These are phyloP conservation scores for Leptodactylus fuscus DNA, from an alignment of 2,113 vertebrate species.

Conservation along the genomic window DNA sequence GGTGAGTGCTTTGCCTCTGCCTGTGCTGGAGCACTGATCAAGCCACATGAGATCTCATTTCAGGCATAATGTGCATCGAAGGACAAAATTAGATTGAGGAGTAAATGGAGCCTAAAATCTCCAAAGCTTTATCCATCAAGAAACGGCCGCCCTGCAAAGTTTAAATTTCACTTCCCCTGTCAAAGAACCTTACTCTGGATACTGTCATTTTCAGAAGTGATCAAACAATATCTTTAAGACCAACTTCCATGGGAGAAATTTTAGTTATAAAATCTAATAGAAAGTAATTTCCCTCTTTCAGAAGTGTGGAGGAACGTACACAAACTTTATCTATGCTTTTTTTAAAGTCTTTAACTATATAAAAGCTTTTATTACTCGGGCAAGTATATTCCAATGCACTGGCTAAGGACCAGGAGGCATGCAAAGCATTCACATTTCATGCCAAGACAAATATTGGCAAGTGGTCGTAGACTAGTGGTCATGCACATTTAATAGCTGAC, in stretches of 20 bases:
- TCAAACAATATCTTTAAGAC: conserved; percentile 44
- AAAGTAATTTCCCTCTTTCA: conserved; percentile 6
- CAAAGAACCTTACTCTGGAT: conserved; percentile 64
- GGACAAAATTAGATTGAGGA: conserved; percentile 89
- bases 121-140: conserved; percentile 81
- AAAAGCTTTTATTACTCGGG: not conserved
- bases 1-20: conserved; percentile 73
- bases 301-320: not conserved
- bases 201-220: conserved; percentile 70
- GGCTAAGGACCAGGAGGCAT: not conserved
- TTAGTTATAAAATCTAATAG: conserved; percentile 17
- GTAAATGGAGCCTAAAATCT: conserved; percentile 88
- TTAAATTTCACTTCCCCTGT: conserved; percentile 78
- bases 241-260: conserved; percentile 2
- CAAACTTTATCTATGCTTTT: not conserved
- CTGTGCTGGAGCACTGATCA: conserved; percentile 74
- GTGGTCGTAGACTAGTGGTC: no score
- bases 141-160: conserved; percentile 78
- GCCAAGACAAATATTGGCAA: not conserved
- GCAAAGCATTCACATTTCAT: no score
- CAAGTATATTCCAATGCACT: not conserved
- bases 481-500: no score
- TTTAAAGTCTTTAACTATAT: not conserved
- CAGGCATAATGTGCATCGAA: conserved; percentile 82
- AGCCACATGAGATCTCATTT: conserved; percentile 86